These are phyloP conservation scores for Pseudochaenichthys georgianus DNA, from an alignment of 2,797 vertebrate genomes.

Conservation along the genomic window DNA sequence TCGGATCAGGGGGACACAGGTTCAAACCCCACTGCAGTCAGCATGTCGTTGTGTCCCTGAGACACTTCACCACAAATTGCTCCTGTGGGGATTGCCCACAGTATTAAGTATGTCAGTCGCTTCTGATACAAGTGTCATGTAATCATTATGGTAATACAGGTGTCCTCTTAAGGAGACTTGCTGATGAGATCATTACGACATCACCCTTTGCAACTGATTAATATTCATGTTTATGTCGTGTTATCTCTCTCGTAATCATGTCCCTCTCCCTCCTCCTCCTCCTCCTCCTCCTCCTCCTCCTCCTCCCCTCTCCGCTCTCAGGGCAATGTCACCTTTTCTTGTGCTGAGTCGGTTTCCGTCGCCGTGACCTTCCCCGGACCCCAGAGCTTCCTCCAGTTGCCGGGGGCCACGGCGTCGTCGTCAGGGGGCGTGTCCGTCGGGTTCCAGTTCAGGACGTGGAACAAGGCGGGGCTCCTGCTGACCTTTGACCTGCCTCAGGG, in stretches of 20 bases:
- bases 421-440: constrained; percentile 76
- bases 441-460: constrained; percentile 95
- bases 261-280: constrained; percentile 22
- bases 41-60: too few species aligned
- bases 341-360: constrained; percentile 86
- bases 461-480: constrained; percentile 89
- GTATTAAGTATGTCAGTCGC: too few species aligned
- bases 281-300: too few species aligned
- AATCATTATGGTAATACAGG: constrained; percentile 62
- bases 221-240: constrained; percentile 73
- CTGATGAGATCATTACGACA: constrained; percentile 70
- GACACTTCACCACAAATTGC: too few species aligned
- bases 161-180: constrained; percentile 69
- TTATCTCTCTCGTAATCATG: constrained; percentile 49
- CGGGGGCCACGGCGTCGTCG: constrained; percentile 42
- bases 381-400: constrained; percentile 88
- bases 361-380: constrained; percentile 91
- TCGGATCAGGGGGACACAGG: too few species aligned
- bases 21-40: too few species aligned
- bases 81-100: too few species aligned
- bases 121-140: too few species aligned
- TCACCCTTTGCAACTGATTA: constrained; percentile 64
- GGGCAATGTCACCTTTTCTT: constrained; percentile 92
- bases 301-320: constrained; percentile 73
- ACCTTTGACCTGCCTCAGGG: constrained; percentile 83